phyloP scores from a whole-genome alignment of 53 echinoderm and acorn worm genomes.

The Zoroaster sp. region DNA sequence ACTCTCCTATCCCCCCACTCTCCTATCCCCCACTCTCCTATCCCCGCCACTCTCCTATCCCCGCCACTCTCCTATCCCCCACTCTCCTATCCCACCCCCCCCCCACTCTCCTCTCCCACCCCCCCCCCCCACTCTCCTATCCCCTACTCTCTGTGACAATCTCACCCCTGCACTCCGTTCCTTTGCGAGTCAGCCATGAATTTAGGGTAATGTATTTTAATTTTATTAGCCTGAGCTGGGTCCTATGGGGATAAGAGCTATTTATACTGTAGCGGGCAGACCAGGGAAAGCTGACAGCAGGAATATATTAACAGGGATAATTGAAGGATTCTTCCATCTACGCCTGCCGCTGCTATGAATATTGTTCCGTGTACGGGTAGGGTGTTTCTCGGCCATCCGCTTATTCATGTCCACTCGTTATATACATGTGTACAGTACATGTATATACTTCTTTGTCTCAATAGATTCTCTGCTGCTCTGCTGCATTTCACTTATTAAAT shows the following conservation, averaged over 20 bases:
- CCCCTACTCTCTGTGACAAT: not conserved
- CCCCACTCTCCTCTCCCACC: too few species aligned
- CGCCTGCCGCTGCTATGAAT: not conserved
- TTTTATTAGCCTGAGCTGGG: constrained; percentile 16
- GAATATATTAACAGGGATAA: constrained; percentile 40
- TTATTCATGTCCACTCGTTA: not conserved
- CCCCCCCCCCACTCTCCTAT: too few species aligned
- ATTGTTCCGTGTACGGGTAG: not conserved
- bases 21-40: too few species aligned
- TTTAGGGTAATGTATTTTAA: constrained; percentile 39
- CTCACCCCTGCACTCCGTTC: not conserved
- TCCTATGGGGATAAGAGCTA: not conserved
- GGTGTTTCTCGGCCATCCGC: not conserved
- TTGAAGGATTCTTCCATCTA: not conserved
- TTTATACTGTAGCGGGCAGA: not conserved
- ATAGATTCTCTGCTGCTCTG: too few species aligned
- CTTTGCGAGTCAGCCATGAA: not conserved
- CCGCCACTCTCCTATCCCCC: too few species aligned
- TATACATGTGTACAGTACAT: not conserved
- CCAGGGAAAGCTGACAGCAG: not conserved
- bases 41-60: too few species aligned
- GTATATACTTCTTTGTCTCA: too few species aligned
- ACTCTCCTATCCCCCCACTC: too few species aligned
- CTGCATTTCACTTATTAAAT: too few species aligned
- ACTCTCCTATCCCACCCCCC: too few species aligned